phyloP scores from a whole-genome alignment of 2,888 invertebrate genomes.

The Mechanitis mazaeus region DNA sequence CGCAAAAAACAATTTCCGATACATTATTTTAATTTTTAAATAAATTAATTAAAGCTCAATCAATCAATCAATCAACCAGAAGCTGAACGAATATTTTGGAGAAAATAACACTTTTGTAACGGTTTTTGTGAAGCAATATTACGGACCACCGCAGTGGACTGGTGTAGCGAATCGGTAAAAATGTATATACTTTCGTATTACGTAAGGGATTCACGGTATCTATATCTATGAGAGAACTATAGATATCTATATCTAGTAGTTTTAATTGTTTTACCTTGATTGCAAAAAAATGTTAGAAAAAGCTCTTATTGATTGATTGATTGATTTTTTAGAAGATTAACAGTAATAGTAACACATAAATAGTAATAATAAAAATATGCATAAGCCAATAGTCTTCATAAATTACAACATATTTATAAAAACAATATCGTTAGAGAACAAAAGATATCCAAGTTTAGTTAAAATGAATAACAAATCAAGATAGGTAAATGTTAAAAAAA shows the following conservation, averaged over 20 bases:
- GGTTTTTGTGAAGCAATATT: slow-evolving; percentile 38
- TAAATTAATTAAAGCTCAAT: neutral
- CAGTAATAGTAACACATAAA: no score
- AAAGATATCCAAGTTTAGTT: no score
- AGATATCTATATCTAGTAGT: slow-evolving; percentile 9
- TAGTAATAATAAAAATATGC: no score
- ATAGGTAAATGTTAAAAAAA: no score
- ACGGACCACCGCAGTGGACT: slow-evolving; percentile 54
- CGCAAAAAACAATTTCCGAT: no score
- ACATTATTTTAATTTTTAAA: no score
- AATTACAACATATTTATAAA: no score
- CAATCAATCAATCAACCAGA: slow-evolving; percentile 29
- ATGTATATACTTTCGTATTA: slow-evolving; percentile 31
- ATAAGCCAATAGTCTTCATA: no score
- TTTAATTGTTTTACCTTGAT: slow-evolving; percentile 27
- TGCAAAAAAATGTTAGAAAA: slow-evolving; percentile 12
- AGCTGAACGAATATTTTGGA: slow-evolving; percentile 42
- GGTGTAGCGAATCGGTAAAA: slow-evolving; percentile 43
- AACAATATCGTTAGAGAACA: no score
- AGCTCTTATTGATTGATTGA: no score
- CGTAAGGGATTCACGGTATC: slow-evolving; percentile 3
- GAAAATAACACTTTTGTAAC: slow-evolving; percentile 55
- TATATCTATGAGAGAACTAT: slow-evolving; percentile 7
- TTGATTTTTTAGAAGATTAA: no score
- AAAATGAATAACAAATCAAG: no score